These are phyloP conservation scores for Setipinna tenuifilis DNA, from an alignment of 2,797 vertebrate genomes.

Conservation along the genomic window DNA sequence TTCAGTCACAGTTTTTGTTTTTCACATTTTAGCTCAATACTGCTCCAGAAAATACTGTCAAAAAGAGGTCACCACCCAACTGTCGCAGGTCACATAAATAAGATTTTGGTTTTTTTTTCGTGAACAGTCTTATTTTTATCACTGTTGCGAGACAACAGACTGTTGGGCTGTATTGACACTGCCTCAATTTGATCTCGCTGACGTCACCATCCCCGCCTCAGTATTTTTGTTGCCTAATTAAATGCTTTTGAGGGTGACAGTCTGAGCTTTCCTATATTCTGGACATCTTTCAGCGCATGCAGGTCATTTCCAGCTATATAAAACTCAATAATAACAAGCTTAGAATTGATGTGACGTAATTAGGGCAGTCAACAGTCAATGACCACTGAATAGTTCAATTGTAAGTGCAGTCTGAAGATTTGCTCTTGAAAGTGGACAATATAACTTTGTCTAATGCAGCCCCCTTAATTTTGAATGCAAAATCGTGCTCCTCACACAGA, in stretches of 20 bases:
- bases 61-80: background rate
- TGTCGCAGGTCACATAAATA: background rate
- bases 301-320: too few relatives aligned
- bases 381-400: too few relatives aligned
- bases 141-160: background rate
- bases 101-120: background rate
- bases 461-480: too few relatives aligned
- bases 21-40: slow-evolving; percentile 18
- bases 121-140: slow-evolving; percentile 1
- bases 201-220: background rate
- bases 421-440: background rate
- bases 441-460: too few relatives aligned
- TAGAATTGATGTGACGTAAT: too few relatives aligned
- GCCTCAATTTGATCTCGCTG: background rate
- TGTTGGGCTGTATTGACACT: background rate
- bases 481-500: too few relatives aligned
- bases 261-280: too few relatives aligned
- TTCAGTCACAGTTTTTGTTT: slow-evolving; percentile 14
- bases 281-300: too few relatives aligned
- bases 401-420: too few relatives aligned
- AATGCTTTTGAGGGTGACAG: too few relatives aligned
- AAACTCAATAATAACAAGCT: too few relatives aligned
- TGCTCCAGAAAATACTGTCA: slow-evolving; percentile 16
- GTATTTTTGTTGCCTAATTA: background rate
- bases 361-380: too few relatives aligned